phyloP scores from a whole-genome alignment of 1,140 invertebrate species.

The Dendrolimus punctatus region DNA sequence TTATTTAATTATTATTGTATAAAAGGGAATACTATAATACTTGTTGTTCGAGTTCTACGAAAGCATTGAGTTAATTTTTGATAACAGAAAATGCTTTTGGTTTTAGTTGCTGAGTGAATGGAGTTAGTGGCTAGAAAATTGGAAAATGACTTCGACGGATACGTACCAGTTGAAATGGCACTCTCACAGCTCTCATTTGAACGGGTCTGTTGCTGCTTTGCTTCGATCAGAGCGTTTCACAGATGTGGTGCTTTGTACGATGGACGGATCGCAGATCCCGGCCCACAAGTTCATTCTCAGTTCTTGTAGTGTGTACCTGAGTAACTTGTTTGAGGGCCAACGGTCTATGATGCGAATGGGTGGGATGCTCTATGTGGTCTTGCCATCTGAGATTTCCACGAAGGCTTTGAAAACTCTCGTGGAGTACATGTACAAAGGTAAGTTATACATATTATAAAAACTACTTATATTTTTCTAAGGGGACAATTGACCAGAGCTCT shows the following conservation, averaged over 20 bases:
- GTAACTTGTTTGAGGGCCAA: conserved; percentile 72
- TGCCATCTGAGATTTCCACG: conserved; percentile 86
- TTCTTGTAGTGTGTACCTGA: conserved; percentile 79
- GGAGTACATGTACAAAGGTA: conserved; percentile 88
- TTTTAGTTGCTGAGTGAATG: neutral
- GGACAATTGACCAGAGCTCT: too few species aligned
- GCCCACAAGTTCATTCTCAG: conserved; percentile 91
- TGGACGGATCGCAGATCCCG: conserved; percentile 85
- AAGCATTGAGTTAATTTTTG: too few species aligned
- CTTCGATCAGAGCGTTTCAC: conserved; percentile 86
- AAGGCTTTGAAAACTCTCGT: conserved; percentile 84
- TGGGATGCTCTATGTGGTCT: conserved; percentile 80
- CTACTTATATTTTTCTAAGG: too few species aligned
- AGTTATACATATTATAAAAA: conserved; percentile 2
- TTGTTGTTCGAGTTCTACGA: too few species aligned
- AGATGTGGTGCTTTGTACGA: conserved; percentile 86
- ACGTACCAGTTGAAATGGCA: conserved; percentile 92
- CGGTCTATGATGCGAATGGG: conserved; percentile 67
- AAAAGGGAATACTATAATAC: too few species aligned
- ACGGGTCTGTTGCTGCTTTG: conserved; percentile 84
- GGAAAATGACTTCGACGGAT: conserved; percentile 73
- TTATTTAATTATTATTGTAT: too few species aligned
- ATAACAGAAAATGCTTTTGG: too few species aligned
- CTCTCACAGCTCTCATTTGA: conserved; percentile 84
- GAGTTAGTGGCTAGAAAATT: conserved; percentile 13